A percentile compares a stretch with the other conserved stretches of the same genome.
Evolutionary conservation across 1,140 invertebrate genomes (phyloP).

Genomic region (Danaus plexippus): DNA sequence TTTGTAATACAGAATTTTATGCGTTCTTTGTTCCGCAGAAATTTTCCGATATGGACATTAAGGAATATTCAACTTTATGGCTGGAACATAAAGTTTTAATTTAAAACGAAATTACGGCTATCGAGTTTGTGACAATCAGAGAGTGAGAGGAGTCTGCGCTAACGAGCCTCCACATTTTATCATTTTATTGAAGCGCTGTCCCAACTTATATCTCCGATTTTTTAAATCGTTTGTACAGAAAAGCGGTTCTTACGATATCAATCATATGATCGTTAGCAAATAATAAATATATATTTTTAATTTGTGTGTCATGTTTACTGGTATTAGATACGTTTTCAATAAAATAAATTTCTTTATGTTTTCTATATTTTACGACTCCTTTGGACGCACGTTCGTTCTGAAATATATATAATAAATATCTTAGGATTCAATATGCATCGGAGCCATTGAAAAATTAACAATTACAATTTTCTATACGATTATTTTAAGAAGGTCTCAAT

Average conservation of each 20-base stretch:
- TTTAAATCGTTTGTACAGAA: slow-evolving; percentile 7
- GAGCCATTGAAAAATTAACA: no score
- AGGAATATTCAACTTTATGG: slow-evolving; percentile 28
- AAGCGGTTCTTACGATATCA: neutral
- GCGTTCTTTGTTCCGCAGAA: slow-evolving; percentile 52
- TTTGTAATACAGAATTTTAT: slow-evolving; percentile 61
- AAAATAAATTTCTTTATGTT: no score
- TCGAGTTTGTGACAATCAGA: slow-evolving; percentile 52
- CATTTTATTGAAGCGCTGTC: slow-evolving; percentile 43
- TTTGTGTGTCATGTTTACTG: no score
- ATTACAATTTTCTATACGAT: no score
- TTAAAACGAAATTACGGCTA: slow-evolving; percentile 29
- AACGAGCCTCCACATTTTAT: slow-evolving; percentile 56
- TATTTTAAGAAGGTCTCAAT: no score
- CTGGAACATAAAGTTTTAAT: slow-evolving; percentile 27
- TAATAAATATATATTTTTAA: no score
- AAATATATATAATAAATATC: no score
- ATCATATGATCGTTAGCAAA: no score
- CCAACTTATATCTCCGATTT: slow-evolving; percentile 17
- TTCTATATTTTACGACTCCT: no score
- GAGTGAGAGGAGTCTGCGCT: slow-evolving; percentile 38
- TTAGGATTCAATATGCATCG: no score
- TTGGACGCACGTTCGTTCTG: no score
- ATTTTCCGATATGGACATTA: slow-evolving; percentile 27
- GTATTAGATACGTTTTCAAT: no score